These are phyloP conservation scores for Cephus pygmeus DNA, from an alignment of 2,888 invertebrate species.

Conservation along the genomic window DNA sequence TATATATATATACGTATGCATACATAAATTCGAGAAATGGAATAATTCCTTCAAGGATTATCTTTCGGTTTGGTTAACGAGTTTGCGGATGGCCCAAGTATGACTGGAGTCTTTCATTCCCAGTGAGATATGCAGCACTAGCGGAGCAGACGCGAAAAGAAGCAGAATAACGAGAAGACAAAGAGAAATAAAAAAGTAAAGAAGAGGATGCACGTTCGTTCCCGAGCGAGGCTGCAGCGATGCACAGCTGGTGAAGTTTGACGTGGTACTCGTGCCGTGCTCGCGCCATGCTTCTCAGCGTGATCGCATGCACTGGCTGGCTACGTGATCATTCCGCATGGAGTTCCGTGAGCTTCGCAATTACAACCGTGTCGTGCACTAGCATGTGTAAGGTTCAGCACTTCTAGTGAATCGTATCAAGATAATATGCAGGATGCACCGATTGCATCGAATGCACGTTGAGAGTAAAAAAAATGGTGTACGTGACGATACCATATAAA, in stretches of 20 bases:
- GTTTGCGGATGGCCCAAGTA: not conserved
- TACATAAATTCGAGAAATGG: not conserved
- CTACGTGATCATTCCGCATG: conserved; percentile 50
- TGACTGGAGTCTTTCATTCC: not conserved
- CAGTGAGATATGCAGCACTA: conserved; percentile 7
- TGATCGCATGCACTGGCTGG: not conserved
- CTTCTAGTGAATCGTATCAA: not conserved
- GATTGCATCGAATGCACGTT: not conserved
- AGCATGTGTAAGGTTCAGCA: not conserved
- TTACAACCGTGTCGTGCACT: conserved; percentile 43
- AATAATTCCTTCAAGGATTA: not conserved
- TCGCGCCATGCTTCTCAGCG: conserved; percentile 35
- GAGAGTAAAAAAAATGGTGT: too few relatives aligned
- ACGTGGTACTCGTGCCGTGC: conserved; percentile 22
- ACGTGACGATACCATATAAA: too few relatives aligned
- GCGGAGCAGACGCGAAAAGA: conserved; percentile 32
- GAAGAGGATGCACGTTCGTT: conserved; percentile 18
- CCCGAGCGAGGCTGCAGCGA: not conserved
- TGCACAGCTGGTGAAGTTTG: conserved; percentile 10
- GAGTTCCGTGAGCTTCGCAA: conserved; percentile 47
- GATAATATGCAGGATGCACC: not conserved
- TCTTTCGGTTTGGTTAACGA: not conserved
- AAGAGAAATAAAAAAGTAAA: conserved; percentile 20
- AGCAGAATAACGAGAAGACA: conserved; percentile 10
- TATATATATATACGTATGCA: not conserved